Percentiles rank a stretch among this genome's conserved stretches.
Conservation (phyloP, 2,888 invertebrate genomes). For the Temnothorax rugatulus region DNA sequence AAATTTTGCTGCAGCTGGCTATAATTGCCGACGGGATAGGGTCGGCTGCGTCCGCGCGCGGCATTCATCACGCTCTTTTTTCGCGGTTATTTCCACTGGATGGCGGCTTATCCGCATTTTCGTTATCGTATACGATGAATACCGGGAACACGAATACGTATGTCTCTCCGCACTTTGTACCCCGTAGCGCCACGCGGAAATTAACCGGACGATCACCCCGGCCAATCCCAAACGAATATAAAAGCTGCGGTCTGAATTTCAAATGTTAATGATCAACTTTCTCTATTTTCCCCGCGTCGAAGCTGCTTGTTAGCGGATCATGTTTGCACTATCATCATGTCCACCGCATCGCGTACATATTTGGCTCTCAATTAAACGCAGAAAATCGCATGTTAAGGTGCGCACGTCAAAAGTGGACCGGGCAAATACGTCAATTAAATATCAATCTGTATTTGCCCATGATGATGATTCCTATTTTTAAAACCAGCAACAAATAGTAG, state of each 20-base stretch:
- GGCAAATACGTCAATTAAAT: conserved; percentile 14
- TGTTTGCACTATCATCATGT: conserved; percentile 31
- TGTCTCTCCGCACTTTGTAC: conserved; percentile 16
- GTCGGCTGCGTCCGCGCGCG: conserved; percentile 41
- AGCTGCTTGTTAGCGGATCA: conserved; percentile 26
- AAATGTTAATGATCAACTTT: conserved; percentile 51
- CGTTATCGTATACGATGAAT: conserved; percentile 44
- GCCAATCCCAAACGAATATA: conserved; percentile 35
- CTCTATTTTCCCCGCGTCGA: conserved; percentile 24
- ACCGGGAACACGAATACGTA: conserved; percentile 31
- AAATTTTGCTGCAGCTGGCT: conserved; percentile 43
- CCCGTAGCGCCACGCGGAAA: conserved; percentile 1
- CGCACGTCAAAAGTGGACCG: not conserved
- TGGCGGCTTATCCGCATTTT: conserved; percentile 59
- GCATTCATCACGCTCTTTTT: conserved; percentile 54
- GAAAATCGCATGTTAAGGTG: conserved; percentile 20
- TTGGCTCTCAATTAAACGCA: conserved; percentile 27
- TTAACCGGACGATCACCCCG: conserved; percentile 30
- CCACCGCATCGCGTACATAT: conserved; percentile 26
- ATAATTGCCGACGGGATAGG: conserved; percentile 44
- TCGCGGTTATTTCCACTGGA: conserved; percentile 56
- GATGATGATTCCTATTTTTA: not conserved
- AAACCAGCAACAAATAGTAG: not conserved
- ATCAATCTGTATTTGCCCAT: conserved; percentile 4
- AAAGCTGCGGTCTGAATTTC: conserved; percentile 28